Evolutionary conservation across 2,888 invertebrate species (phyloP), one percentile per base, ranked within the genome.

Genomic region (Eupithecia exiguata): DNA sequence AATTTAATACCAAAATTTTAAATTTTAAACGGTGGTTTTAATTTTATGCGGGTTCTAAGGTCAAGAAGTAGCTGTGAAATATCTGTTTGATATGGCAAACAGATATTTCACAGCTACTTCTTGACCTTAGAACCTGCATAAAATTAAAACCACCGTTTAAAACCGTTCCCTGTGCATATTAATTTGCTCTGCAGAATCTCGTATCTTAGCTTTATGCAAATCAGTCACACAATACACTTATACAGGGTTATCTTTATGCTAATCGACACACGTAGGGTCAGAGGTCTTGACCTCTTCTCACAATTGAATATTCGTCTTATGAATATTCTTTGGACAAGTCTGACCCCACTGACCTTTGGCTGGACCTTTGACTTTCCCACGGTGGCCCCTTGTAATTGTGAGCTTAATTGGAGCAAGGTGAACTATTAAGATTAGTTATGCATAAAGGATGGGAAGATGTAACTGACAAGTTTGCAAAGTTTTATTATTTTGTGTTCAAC

Each of bases 261-360:
- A 86, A 87, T 77, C 63, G 82, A 78, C 89, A 89, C 89, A 89
- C 90, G 88, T 87, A 84, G 91, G 93, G 93, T 93, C 91, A 93
- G 80, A 91, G 89, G 91, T 91, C 91, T 88, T 89, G 91, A 92
- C 90, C 91, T 88, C 83, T 84, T 84, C 83, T 84, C 73, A 71
- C 73, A 16, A 66, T 66, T 71, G 71, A 76, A 73, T 76, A 73
- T 76, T 71, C 58, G 14, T 58, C 75, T 84, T 82, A 82, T 70
- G 70, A 46, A 66, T 66, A 66, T 66, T 66, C 66, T 38, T 66
- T 66, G 40, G 14, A 66, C 40, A 25, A 21, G 40, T 66, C 14
- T 66, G 25, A 66, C 40, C 40, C 16, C 21, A 6, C 12, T 65
- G 65, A 65, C 65, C 66, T 61, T 62, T 40, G 40, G 30, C 78